Conservation (phyloP, 2,797 vertebrate species). For the Trachops cirrhosus region DNA sequence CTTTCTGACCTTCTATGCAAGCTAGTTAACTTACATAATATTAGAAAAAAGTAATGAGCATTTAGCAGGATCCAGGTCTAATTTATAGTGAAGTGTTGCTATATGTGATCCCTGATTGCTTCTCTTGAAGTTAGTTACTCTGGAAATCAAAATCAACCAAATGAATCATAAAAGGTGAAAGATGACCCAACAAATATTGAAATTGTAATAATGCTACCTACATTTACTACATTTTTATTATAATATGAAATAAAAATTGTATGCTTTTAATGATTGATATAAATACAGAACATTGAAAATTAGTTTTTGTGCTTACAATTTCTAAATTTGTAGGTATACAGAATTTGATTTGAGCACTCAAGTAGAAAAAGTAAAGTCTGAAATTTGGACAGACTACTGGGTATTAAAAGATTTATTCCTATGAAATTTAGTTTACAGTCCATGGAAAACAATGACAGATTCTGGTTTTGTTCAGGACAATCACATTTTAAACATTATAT, state of each 20-base stretch:
- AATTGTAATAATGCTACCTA: neutral
- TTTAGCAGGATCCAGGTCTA: slow-evolving; percentile 27
- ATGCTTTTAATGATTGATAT: neutral
- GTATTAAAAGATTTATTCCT: neutral
- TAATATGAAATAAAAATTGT: neutral
- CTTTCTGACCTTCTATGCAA: slow-evolving; percentile 23
- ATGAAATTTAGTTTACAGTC: neutral
- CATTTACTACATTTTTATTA: neutral
- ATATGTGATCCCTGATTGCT: neutral
- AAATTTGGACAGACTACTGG: neutral
- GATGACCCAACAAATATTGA: neutral
- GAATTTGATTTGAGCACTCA: neutral
- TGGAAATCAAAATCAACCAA: slow-evolving; percentile 60
- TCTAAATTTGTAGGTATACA: neutral
- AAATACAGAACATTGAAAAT: neutral
- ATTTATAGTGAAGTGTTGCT: slow-evolving; percentile 47
- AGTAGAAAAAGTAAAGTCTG: neutral
- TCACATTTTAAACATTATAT: neutral
- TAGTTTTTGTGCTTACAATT: neutral
- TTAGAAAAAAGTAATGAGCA: slow-evolving; percentile 49
- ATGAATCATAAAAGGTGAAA: neutral
- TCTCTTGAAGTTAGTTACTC: slow-evolving; percentile 34
- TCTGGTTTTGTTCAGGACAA: neutral
- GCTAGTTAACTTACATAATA: neutral
- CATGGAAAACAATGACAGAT: neutral